These are phyloP conservation scores for rat (Rattus norvegicus) DNA, from an alignment of 2,113 vertebrate species.

Conservation along the genomic window GRCr8 NC_086030.1:31242001-31242500, in stretches of 20 bases:
- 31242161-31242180: too few relatives aligned
- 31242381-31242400: neutral
- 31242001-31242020: neutral
- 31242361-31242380: too few relatives aligned
- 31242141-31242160: too few relatives aligned
- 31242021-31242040: neutral
- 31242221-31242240: neutral
- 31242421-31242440: neutral
- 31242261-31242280: neutral
- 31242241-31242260: neutral
- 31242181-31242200: accelerated
- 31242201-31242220: neutral
- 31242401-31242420: neutral
- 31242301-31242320: neutral
- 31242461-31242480: neutral
- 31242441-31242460: too few relatives aligned
- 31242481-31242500: neutral
- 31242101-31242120: neutral
- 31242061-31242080: neutral
- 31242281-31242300: neutral
- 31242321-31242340: neutral
- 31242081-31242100: too few relatives aligned
- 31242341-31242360: neutral
- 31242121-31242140: accelerated
- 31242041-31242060: neutral